Evolutionary conservation across 2,113 vertebrate species (phyloP).

Genomic region (Sardina pilchardus): DNA sequence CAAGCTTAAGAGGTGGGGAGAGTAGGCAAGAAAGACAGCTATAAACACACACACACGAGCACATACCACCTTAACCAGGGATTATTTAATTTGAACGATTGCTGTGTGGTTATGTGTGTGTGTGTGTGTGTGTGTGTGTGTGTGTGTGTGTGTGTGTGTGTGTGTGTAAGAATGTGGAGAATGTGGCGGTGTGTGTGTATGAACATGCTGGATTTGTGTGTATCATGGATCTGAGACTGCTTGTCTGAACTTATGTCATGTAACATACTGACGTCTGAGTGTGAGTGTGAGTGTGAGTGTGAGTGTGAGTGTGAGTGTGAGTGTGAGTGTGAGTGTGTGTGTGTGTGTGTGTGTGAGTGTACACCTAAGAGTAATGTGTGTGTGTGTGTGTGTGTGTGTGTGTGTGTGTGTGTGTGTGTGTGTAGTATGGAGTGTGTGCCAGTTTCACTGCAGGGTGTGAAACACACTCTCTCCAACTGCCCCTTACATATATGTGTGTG

Average conservation of each 20-base stretch:
- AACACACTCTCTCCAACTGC: neutral
- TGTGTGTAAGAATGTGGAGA: too few relatives aligned
- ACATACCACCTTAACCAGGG: too few relatives aligned
- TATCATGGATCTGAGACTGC: neutral
- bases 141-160: too few relatives aligned
- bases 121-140: neutral
- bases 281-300: neutral
- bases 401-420: neutral
- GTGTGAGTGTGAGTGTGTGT: neutral
- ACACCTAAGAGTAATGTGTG: too few relatives aligned
- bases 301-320: neutral
- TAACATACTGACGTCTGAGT: neutral
- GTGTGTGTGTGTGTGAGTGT: neutral
- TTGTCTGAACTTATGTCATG: too few relatives aligned
- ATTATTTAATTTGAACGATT: too few relatives aligned
- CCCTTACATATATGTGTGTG: too few relatives aligned
- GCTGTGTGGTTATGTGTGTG: neutral
- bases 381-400: neutral
- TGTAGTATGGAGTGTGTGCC: neutral
- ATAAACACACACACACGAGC: too few relatives aligned
- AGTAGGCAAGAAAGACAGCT: too few relatives aligned
- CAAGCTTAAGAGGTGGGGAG: too few relatives aligned
- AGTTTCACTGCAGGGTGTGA: neutral
- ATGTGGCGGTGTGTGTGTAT: too few relatives aligned
- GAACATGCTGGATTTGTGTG: neutral